Percentiles rank a stretch among this genome's conserved stretches.
These are phyloP conservation scores for Calcarius lapponicus DNA, from an alignment of 2,797 vertebrate genomes.

Conservation along the genomic window DNA sequence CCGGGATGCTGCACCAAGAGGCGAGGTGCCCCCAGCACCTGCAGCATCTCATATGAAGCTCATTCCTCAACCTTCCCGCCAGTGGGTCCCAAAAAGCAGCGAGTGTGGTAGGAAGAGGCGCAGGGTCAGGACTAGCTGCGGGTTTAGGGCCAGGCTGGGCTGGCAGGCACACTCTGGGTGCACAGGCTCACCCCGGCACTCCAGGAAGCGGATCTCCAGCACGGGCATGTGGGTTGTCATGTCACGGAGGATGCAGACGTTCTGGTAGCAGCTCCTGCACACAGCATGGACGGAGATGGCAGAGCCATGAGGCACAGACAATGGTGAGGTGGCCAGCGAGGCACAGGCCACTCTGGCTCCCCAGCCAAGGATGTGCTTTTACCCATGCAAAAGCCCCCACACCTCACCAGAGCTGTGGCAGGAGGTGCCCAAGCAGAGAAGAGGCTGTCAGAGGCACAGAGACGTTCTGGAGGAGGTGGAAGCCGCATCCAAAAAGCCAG, in stretches of 20 bases:
- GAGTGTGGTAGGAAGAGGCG: neutral
- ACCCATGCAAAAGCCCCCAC: neutral
- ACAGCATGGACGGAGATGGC: neutral
- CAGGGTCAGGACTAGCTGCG: rapidly evolving
- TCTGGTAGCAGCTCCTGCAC: constrained; percentile 86
- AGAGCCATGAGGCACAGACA: neutral
- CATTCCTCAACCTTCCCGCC: neutral
- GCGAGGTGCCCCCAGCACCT: neutral
- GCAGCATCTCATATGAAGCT: neutral
- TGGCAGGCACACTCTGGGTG: neutral
- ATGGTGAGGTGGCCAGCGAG: rapidly evolving
- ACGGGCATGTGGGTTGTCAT: constrained; percentile 88
- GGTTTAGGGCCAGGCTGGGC: neutral
- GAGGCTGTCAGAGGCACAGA: constrained; percentile 9
- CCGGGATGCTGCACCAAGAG: rapidly evolving
- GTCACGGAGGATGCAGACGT: constrained; percentile 92
- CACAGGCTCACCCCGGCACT: constrained; percentile 85
- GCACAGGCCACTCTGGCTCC: neutral
- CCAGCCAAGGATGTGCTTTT: neutral
- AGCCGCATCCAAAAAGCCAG: neutral
- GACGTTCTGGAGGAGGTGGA: neutral
- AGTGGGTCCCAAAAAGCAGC: neutral
- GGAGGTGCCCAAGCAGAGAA: neutral
- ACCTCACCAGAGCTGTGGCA: neutral
- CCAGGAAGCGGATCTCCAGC: constrained; percentile 92